Evolutionary conservation across 2,113 vertebrate species (phyloP), one percentile per base, ranked within the genome.

Genomic region (Oryzias curvinotus): DNA sequence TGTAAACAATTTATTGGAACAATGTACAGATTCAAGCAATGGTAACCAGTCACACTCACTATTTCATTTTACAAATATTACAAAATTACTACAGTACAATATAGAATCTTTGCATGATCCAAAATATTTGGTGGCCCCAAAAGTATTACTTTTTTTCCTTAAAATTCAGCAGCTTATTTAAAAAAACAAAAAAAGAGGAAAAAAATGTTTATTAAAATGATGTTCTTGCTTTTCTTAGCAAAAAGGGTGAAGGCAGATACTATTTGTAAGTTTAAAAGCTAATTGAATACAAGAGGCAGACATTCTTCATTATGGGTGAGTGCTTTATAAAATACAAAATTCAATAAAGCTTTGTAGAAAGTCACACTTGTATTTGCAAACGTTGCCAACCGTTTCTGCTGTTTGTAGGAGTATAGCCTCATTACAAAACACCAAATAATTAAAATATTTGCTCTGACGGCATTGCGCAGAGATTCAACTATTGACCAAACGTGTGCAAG

Each of bases 31-130:
- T 93, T 95, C 94, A 96, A 96, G 95, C 94, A 95, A 95, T 95
- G 94, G 93, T 95, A 95, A 94, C 91, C 94, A 96, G 93, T 92
- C 94, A 96, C 94, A 92, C 95, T 93, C 95, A 97, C 95, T 93
- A 96, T 79, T 90, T 91, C 93, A 94, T 96, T 92, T 94, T 97
- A 97, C 95, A 97, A 97, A 98, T 95, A 94, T 96, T 98, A 98
- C 96, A 98, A 97, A 97, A 95, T 95, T 96, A 97, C 95, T 96
- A 97, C 95, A 98, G 92, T 97, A 97, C 95, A 98, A 96, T 96
- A 97, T 97, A 97, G 94, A 97, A 94, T 96, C 94, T 97, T 94
- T 96, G 95, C 95, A 98, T 97, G 95, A 96, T 96, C 91, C 95
- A 97, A 97, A 96, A 97, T 96, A 97, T 95, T 95, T 97, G 94